Conservation (phyloP, 2,888 invertebrate genomes). For the Dioctria linearis region DNA sequence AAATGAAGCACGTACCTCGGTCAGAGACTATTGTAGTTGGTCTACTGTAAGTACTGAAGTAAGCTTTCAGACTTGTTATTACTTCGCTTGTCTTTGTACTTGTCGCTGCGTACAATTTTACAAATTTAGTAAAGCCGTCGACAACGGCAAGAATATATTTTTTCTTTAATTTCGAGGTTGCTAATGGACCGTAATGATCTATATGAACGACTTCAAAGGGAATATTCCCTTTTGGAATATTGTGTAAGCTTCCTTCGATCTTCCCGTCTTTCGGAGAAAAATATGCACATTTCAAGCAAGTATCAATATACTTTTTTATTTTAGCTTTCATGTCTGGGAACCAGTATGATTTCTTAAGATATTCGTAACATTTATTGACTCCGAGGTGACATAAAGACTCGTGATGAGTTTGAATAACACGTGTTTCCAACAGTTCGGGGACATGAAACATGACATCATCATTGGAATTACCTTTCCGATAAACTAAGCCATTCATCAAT, state of each 20-base stretch:
- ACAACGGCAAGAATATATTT: too few relatives aligned
- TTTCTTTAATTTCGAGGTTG: neutral
- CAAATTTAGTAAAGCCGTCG: too few relatives aligned
- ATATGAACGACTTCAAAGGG: conserved; percentile 59
- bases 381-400: conserved; percentile 58
- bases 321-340: conserved; percentile 62
- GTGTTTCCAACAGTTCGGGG: too few relatives aligned
- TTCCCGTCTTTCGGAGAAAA: conserved; percentile 54
- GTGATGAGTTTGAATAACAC: conserved; percentile 60
- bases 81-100: too few relatives aligned
- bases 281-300: conserved; percentile 51
- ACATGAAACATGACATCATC: too few relatives aligned
- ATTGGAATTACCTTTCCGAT: too few relatives aligned
- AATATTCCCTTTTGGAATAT: conserved; percentile 61
- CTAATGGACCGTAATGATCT: conserved; percentile 6
- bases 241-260: conserved; percentile 61
- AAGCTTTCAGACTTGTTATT: too few relatives aligned
- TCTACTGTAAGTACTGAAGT: too few relatives aligned
- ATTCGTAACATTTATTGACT: conserved; percentile 61
- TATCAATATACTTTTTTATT: conserved; percentile 35
- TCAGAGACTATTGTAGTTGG: too few relatives aligned
- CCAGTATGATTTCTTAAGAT: conserved; percentile 61
- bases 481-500: too few relatives aligned
- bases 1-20: neutral
- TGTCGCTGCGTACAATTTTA: too few relatives aligned